Percentiles rank a stretch among this genome's conserved stretches.
These are phyloP conservation scores for Pangasius djambal DNA, from an alignment of 2,797 vertebrate genomes.

Conservation along the genomic window DNA sequence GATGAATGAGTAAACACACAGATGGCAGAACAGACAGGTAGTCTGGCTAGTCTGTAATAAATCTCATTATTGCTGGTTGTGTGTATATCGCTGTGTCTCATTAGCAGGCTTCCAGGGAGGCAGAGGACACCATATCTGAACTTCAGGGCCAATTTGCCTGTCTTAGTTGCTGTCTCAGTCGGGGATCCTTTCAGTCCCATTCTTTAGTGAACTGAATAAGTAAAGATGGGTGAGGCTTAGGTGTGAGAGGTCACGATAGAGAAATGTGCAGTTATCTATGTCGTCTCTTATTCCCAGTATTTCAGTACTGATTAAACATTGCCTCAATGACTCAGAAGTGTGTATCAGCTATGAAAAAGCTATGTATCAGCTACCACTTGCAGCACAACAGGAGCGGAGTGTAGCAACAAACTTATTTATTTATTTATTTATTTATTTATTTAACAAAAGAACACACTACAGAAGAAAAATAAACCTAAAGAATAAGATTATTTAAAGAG, in stretches of 20 bases:
- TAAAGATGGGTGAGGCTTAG: slow-evolving; percentile 34
- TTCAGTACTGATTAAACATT: background rate
- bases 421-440: too few relatives aligned
- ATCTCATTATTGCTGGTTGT: slow-evolving; percentile 79
- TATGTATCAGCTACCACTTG: background rate
- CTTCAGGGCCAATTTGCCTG: slow-evolving; percentile 72
- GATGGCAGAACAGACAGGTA: slow-evolving; percentile 45
- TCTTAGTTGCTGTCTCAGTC: slow-evolving; percentile 40
- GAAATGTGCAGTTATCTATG: background rate
- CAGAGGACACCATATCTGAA: slow-evolving; percentile 75
- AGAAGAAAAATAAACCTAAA: background rate
- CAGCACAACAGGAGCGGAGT: background rate
- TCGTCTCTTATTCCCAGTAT: background rate
- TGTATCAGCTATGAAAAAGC: background rate
- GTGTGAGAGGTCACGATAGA: slow-evolving; percentile 36
- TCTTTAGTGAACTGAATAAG: slow-evolving; percentile 46
- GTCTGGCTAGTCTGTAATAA: slow-evolving; percentile 48
- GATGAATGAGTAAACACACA: slow-evolving; percentile 19
- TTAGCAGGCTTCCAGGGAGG: slow-evolving; percentile 74
- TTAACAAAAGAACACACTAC: background rate
- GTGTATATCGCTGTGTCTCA: slow-evolving; percentile 79
- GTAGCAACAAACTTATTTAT: background rate
- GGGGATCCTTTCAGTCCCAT: slow-evolving; percentile 37
- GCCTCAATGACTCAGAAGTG: background rate
- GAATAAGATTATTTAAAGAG: background rate